Percentiles rank a stretch among this genome's conserved stretches.
These are phyloP conservation scores for Mirounga angustirostris DNA, from an alignment of 2,113 vertebrate species.

Conservation along the genomic window DNA sequence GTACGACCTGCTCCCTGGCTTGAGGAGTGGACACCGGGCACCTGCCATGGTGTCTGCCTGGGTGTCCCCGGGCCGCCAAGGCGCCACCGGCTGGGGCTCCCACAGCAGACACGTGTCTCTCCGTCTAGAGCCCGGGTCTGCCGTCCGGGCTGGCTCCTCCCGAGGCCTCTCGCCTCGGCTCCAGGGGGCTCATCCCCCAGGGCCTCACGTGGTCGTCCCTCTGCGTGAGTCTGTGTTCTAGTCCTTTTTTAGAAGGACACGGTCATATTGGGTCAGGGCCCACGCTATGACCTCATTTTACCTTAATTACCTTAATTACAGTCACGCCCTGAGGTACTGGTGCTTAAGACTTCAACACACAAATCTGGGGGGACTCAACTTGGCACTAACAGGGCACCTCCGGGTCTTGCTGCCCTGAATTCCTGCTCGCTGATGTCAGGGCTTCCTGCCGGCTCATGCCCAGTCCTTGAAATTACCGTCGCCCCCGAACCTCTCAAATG, in stretches of 20 bases:
- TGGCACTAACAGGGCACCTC: not conserved
- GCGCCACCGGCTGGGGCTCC: not conserved
- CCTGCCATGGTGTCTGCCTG: rapidly evolving
- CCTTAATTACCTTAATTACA: not conserved
- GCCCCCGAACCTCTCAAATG: not conserved
- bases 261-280: not conserved
- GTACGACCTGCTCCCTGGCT: not conserved
- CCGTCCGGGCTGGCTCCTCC: no score
- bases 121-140: not conserved
- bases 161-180: not conserved
- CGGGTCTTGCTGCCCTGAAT: not conserved
- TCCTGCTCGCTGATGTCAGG: not conserved
- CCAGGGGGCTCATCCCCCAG: not conserved
- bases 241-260: not conserved
- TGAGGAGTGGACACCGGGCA: no score
- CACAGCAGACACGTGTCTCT: not conserved
- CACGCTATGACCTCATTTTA: not conserved
- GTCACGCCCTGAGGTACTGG: not conserved
- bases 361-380: not conserved
- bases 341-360: no score
- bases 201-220: rapidly evolving
- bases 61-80: not conserved
- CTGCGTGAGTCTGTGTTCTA: rapidly evolving
- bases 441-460: rapidly evolving
- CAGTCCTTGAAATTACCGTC: rapidly evolving